Conservation (phyloP, 2,113 vertebrate genomes). For the Sciurus niger region DNA sequence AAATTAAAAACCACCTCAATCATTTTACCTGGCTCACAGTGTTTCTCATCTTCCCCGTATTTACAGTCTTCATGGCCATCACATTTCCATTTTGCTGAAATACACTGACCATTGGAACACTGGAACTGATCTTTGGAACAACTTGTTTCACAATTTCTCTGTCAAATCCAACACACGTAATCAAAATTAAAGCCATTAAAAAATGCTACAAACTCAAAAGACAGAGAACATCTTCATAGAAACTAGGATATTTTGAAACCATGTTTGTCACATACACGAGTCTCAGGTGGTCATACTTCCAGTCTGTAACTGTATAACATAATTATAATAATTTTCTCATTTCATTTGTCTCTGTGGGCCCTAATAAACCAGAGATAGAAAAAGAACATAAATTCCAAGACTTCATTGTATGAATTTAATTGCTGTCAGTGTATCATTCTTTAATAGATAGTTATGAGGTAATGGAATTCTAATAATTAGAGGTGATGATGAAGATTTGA, state of each 20-base stretch:
- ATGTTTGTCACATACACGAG: not conserved
- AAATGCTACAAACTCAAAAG: not conserved
- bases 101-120: constrained; percentile 96
- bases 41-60: constrained; percentile 96
- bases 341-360: not conserved
- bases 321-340: not conserved
- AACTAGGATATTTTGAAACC: not conserved
- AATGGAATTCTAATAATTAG: not conserved
- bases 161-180: constrained; percentile 74
- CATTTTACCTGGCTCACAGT: constrained; percentile 93
- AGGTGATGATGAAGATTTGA: not conserved
- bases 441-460: not conserved
- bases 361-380: not conserved
- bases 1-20: not conserved
- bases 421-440: not conserved
- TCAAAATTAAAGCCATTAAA: not conserved
- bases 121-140: constrained; percentile 97
- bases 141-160: constrained; percentile 96
- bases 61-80: constrained; percentile 98
- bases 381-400: not conserved
- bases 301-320: not conserved
- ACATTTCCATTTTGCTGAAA: constrained; percentile 95
- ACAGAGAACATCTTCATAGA: not conserved
- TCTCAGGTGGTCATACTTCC: not conserved
- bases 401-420: not conserved